Base-by-base conservation (phyloP, 2,113 vertebrate species). In the Sphaerodactylus townsendi region DNA sequence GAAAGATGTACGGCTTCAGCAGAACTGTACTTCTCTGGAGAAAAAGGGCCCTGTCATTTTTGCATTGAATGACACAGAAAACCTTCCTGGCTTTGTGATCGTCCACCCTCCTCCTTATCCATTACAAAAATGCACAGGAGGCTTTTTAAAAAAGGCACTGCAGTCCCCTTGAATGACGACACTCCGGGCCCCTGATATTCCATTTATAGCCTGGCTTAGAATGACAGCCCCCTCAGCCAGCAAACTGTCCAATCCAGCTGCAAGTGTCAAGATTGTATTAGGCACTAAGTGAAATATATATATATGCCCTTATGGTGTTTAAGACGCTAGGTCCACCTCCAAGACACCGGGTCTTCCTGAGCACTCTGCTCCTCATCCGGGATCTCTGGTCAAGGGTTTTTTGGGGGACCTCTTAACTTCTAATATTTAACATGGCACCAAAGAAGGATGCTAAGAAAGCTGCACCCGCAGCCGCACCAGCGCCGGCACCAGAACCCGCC, bases 271-370 rank as follows among this genome's bases (percentile, higher is more conserved):
- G 92, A 93, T 95, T 95, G 94, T 95, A 78, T 75, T 84, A 96
- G 94, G 94, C 94, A 95, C 93, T 96, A 95, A 96, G 95, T 95
- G 96, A 97, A 97, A 97, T 97, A 97, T 96, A 97, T 96, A 97
- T 97, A 97, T 96, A 96, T 89, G 95, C 93, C 94, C 95, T 96
- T 95, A 94, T 89, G 93, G 92, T 89, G 83, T 90, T 92, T 91
- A 95, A 91, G 90, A 92, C 91, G 86, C 82, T 1, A 92, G 93
- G 94, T 95, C 94, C 94, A 92, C 95, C 94, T 93, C 95, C 93
- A 93, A 95, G 92, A 92, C 93, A 87, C 94, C 89, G 92, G n/a
- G 95, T 96, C 95, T 93, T 94, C 92, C 74, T 50, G 93, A 88
- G 89, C 91, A 84, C 90, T 84, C 87, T 73, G 82, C 88, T 96